Evolutionary conservation across 1,140 invertebrate genomes (phyloP).

Genomic region (Tenebrio molitor): DNA sequence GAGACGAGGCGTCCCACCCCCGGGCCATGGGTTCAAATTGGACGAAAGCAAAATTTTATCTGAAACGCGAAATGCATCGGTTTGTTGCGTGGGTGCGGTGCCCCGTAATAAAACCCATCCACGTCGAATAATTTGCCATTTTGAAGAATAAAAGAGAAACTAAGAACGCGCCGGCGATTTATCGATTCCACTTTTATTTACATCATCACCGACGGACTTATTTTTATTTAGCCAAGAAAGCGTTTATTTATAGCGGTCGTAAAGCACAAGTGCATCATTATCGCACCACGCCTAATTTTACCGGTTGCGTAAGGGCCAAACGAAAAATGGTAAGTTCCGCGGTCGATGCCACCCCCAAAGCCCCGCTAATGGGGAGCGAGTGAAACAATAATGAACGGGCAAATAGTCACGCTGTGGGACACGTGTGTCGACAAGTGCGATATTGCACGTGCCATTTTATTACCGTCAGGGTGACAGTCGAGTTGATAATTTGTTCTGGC

Average conservation of each 20-base stretch:
- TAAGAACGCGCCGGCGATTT: constrained; percentile 8
- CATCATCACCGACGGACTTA: background rate
- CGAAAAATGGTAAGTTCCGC: too few relatives aligned
- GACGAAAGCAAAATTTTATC: too few relatives aligned
- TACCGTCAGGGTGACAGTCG: constrained; percentile 5
- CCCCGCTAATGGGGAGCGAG: constrained; percentile 3
- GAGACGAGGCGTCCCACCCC: too few relatives aligned
- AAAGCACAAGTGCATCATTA: background rate
- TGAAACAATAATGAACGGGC: constrained; percentile 10
- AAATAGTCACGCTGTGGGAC: constrained; percentile 15
- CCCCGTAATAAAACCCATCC: constrained; percentile 22
- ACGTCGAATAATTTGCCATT: constrained; percentile 22
- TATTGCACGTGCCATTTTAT: constrained; percentile 24
- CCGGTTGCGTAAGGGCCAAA: background rate
- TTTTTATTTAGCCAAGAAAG: constrained; percentile 26
- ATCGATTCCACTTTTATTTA: constrained; percentile 26
- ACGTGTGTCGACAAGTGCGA: constrained; percentile 27
- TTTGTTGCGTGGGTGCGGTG: background rate
- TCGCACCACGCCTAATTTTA: background rate
- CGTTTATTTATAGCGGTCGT: constrained; percentile 12
- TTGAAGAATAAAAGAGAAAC: constrained; percentile 4
- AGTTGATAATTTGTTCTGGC: constrained; percentile 29
- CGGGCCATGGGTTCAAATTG: too few relatives aligned
- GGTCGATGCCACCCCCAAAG: too few relatives aligned
- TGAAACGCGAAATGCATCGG: too few relatives aligned